phyloP scores from a whole-genome alignment of 2,888 invertebrate species.

The Fragum fragum region DNA sequence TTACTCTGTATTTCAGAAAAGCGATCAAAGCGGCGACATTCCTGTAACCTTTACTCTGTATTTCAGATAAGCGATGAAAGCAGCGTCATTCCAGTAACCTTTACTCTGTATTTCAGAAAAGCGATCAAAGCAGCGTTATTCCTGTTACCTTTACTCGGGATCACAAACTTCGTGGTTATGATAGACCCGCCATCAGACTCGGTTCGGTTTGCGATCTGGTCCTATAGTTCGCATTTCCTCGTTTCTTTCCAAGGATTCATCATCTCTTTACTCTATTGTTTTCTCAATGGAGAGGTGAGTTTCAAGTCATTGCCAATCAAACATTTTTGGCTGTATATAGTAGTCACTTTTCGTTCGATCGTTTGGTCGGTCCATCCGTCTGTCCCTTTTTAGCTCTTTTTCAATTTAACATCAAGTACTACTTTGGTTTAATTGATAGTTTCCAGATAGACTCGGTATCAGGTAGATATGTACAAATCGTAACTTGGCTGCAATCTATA shows the following conservation, averaged over 20 bases:
- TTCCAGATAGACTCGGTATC: too few species aligned
- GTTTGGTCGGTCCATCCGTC: too few species aligned
- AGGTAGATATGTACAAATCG: too few species aligned
- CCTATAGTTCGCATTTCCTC: slow-evolving; percentile 86
- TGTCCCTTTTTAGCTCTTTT: too few species aligned
- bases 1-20: slow-evolving; percentile 87
- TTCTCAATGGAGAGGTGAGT: slow-evolving; percentile 67
- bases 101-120: slow-evolving; percentile 88
- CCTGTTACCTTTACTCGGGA: slow-evolving; percentile 87
- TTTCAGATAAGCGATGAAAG: slow-evolving; percentile 88
- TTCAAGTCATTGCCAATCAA: too few species aligned
- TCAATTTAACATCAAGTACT: too few species aligned
- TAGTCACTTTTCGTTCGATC: too few species aligned
- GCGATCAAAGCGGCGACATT: slow-evolving; percentile 88
- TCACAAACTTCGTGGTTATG: slow-evolving; percentile 88
- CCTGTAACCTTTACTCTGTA: slow-evolving; percentile 87
- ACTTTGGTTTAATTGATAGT: too few species aligned
- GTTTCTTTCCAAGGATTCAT: slow-evolving; percentile 88
- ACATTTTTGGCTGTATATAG: too few species aligned
- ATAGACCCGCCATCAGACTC: slow-evolving; percentile 85
- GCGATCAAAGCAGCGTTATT: slow-evolving; percentile 88
- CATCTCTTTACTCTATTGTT: slow-evolving; percentile 88
- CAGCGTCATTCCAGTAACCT: slow-evolving; percentile 87
- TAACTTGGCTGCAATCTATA: too few species aligned
- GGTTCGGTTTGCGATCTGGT: slow-evolving; percentile 85